phyloP scores from a whole-genome alignment of 1,140 invertebrate genomes.

The Alviniconcha marisindica region DNA sequence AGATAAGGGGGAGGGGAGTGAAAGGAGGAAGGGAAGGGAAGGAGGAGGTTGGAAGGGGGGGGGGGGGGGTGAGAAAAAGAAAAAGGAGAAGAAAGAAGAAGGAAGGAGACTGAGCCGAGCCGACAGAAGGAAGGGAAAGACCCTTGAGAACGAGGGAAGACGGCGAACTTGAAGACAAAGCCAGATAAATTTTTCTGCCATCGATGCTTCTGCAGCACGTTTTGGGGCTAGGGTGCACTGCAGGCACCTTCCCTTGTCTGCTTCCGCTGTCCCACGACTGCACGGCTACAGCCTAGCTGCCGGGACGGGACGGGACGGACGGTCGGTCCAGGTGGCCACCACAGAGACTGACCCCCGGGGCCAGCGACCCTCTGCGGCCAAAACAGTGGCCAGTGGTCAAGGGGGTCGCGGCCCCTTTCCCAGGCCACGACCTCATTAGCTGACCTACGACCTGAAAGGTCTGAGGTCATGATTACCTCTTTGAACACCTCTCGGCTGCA shows the following conservation, averaged over 20 bases:
- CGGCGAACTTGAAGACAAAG: slow-evolving; percentile 7
- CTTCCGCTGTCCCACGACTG: too few species aligned
- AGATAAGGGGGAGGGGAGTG: neutral
- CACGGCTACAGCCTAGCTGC: too few species aligned
- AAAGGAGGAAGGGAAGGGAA: neutral
- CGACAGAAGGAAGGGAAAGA: neutral
- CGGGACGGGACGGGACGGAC: neutral
- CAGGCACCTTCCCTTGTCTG: too few species aligned
- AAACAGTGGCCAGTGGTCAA: slow-evolving; percentile 29
- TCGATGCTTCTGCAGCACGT: too few species aligned
- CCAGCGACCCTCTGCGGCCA: slow-evolving; percentile 16
- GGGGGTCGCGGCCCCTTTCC: slow-evolving; percentile 1
- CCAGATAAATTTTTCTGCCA: slow-evolving; percentile 23
- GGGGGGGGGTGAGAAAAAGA: neutral
- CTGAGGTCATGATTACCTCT: slow-evolving; percentile 38
- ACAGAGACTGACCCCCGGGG: neutral
- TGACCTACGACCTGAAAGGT: slow-evolving; percentile 40
- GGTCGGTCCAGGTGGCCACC: neutral
- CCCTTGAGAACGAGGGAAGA: neutral
- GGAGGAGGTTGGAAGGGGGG: neutral
- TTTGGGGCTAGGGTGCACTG: too few species aligned
- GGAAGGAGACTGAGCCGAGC: neutral
- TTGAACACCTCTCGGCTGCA: slow-evolving; percentile 8
- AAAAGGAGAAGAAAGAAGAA: neutral
- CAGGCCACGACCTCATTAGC: slow-evolving; percentile 41